phyloP scores from a whole-genome alignment of 2,797 vertebrate genomes.

The Falco novaeseelandiae region DNA sequence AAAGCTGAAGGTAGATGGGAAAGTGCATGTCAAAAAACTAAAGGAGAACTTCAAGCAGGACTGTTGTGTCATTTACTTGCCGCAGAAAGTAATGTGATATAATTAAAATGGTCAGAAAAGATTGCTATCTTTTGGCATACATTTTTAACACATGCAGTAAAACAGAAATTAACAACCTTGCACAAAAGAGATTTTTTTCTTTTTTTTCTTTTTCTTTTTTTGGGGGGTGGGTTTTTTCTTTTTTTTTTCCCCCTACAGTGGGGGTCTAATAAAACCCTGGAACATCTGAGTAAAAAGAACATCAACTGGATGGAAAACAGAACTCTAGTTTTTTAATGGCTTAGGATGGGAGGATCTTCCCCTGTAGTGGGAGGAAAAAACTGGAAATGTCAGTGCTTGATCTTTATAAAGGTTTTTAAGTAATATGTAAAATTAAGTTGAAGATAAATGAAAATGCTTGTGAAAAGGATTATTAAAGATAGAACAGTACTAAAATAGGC shows the following conservation, averaged over 20 bases:
- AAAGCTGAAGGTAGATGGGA: background rate
- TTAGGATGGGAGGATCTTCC: slow-evolving; percentile 25
- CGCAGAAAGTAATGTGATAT: slow-evolving; percentile 12
- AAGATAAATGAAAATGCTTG: slow-evolving; percentile 17
- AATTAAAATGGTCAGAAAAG: slow-evolving; percentile 62
- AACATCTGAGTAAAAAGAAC: slow-evolving; percentile 18
- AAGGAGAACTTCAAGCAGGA: slow-evolving; percentile 14
- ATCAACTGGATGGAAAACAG: slow-evolving; percentile 65
- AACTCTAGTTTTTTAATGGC: background rate
- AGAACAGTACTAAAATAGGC: background rate
- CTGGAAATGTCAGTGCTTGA: slow-evolving; percentile 10
- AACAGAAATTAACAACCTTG: slow-evolving; percentile 40
- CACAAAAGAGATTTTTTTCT: background rate
- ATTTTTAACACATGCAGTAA: slow-evolving; percentile 60
- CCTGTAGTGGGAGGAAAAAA: slow-evolving; percentile 12
- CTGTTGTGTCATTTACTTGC: background rate
- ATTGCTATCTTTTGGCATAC: slow-evolving; percentile 72
- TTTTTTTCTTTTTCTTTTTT: background rate
- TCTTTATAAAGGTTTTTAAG: slow-evolving; percentile 29
- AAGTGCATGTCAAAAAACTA: background rate
- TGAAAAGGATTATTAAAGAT: slow-evolving; percentile 8
- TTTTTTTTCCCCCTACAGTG: background rate
- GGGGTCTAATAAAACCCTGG: slow-evolving; percentile 43
- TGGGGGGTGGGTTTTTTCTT: too few species aligned
- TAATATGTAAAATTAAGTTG: slow-evolving; percentile 24